Base-by-base conservation (phyloP, 2,113 vertebrate genomes). In the Platysteira castanea region DNA sequence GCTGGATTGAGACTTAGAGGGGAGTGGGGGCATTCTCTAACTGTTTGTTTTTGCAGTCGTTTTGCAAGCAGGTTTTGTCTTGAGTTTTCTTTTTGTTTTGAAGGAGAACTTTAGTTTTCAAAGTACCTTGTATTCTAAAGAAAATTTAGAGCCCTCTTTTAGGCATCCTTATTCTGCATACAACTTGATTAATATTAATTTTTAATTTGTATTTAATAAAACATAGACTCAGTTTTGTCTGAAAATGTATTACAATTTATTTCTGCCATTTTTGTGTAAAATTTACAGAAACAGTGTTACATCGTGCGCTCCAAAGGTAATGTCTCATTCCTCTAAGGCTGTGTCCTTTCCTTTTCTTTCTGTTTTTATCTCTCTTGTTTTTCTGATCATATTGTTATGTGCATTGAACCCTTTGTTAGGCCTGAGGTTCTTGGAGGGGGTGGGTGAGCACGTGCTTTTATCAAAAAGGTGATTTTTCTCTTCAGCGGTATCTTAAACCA, bases 181-280 rank as follows among this genome's bases (percentile, higher is more conserved):
- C 98, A 84, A 93, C 95, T 89, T 96, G 95, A 96, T 96, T 96
- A 94, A 96, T 96, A 97, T 97, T 85, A 96, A 97, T 96, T 98
- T 97, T 92, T 86, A 97, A 97, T 91, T 93, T 98, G 97, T 98
- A 64, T 98, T 98, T 97, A 87, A 96, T 98, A 96, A 98, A 98
- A 96, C 97, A 74, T 98, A 98, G 97, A 98, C 97, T 97, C 98
- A 96, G 97, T 98, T 98, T 99, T 98, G 98, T 98, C 98, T 98
- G 99, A 98, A 99, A 99, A 98, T 99, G 98, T 99, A 99, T 99
- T 99, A 99, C 99, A 99, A 99, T 99, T 99, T 99, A 99, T 99
- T 99, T 99, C 99, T 99, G 99, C 99, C 99, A 95, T 99, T 99
- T 99, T 99, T 99, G 99, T 99, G 99, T 99, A 99, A 99, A 99